Evolutionary conservation across 1,140 invertebrate genomes (phyloP).

Genomic region (Anagrus nilaparvatae): DNA sequence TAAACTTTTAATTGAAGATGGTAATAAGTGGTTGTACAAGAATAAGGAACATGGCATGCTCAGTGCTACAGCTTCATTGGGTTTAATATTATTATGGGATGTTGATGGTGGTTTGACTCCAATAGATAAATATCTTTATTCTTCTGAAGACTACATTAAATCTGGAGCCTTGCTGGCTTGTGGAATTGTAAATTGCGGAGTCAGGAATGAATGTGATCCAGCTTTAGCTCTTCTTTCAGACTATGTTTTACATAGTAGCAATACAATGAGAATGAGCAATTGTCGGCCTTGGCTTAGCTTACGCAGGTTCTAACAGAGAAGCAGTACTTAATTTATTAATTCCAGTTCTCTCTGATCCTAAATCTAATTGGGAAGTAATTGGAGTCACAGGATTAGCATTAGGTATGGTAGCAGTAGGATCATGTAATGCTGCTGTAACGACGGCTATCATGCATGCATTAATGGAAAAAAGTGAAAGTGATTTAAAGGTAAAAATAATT

Average conservation of each 20-base stretch:
- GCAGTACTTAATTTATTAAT: slow-evolving; percentile 81
- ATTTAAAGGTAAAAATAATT: slow-evolving; percentile 49
- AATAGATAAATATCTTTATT: slow-evolving; percentile 98
- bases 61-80: slow-evolving; percentile 93
- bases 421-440: slow-evolving; percentile 89
- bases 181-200: slow-evolving; percentile 97
- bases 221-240: slow-evolving; percentile 92
- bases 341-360: slow-evolving; percentile 77
- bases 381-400: slow-evolving; percentile 90
- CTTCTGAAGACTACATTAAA: slow-evolving; percentile 90
- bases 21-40: slow-evolving; percentile 98
- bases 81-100: slow-evolving; percentile 93
- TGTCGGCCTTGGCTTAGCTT: slow-evolving; percentile 89
- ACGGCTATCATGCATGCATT: slow-evolving; percentile 76
- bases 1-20: slow-evolving; percentile 92
- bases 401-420: slow-evolving; percentile 93
- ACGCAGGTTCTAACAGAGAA: slow-evolving; percentile 93
- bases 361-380: slow-evolving; percentile 85
- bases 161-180: slow-evolving; percentile 94
- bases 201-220: slow-evolving; percentile 97
- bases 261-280: slow-evolving; percentile 91
- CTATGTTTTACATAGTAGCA: slow-evolving; percentile 84
- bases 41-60: slow-evolving; percentile 99
- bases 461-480: slow-evolving; percentile 71
- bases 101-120: slow-evolving; percentile 96